Evolutionary conservation across 1,140 invertebrate species (phyloP).

Genomic region (Anagrus nilaparvatae): DNA sequence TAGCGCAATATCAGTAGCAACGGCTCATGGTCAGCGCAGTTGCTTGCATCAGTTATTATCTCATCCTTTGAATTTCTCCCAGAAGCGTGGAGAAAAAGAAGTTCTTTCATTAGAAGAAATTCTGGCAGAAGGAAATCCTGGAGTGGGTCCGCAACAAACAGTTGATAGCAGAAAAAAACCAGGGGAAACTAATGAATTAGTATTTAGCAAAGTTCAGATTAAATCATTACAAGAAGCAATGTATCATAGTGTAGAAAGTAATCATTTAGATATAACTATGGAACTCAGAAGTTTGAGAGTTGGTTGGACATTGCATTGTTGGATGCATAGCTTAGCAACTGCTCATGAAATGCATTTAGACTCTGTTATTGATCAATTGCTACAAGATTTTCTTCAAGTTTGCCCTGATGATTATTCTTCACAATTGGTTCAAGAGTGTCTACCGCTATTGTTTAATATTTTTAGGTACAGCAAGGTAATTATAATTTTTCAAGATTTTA

Average conservation of each 20-base stretch:
- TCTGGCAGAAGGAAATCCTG: conserved; percentile 63
- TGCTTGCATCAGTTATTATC: conserved; percentile 69
- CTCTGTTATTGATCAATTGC: conserved; percentile 76
- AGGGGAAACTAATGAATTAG: conserved; percentile 41
- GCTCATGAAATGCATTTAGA: conserved; percentile 74
- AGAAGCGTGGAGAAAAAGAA: conserved; percentile 54
- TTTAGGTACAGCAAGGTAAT: conserved; percentile 79
- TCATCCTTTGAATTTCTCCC: conserved; percentile 55
- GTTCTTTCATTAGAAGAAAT: conserved; percentile 83
- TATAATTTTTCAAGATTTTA: not conserved
- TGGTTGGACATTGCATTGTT: conserved; percentile 82
- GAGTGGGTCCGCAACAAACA: conserved; percentile 30
- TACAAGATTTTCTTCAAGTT: conserved; percentile 84
- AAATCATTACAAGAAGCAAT: conserved; percentile 82
- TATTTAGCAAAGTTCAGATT: conserved; percentile 72
- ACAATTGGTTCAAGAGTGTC: conserved; percentile 81
- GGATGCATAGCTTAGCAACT: conserved; percentile 80
- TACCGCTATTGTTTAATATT: conserved; percentile 81
- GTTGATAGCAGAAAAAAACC: conserved; percentile 34
- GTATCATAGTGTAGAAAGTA: conserved; percentile 85
- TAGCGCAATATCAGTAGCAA: conserved; percentile 77
- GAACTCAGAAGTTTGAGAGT: conserved; percentile 74
- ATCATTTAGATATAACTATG: conserved; percentile 78
- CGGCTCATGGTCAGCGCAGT: conserved; percentile 69
- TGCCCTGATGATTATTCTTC: conserved; percentile 74